phyloP scores from a whole-genome alignment of 2,797 vertebrate species.

The Emydoidea blandingii region DNA sequence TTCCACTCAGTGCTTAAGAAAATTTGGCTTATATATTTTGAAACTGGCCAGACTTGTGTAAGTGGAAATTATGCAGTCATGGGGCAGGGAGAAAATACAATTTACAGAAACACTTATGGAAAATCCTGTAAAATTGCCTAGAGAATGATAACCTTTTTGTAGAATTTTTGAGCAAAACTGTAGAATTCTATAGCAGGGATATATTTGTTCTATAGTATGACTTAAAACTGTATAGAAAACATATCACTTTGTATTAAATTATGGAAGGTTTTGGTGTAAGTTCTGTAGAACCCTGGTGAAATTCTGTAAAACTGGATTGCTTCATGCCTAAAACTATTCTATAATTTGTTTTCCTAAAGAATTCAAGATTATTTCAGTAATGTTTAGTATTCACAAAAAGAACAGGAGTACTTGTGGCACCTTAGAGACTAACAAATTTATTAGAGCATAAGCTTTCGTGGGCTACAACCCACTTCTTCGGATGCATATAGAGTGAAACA shows the following conservation, averaged over 20 bases:
- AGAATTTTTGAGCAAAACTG: background rate
- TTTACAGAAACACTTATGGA: background rate
- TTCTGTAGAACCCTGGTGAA: slow-evolving; percentile 26
- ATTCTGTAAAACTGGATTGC: slow-evolving; percentile 50
- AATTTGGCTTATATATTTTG: background rate
- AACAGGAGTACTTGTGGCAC: too few species aligned
- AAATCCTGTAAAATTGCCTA: background rate
- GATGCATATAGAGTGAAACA: too few species aligned
- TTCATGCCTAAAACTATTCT: slow-evolving; percentile 43
- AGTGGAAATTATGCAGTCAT: background rate
- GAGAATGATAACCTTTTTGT: background rate
- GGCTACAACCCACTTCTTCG: too few species aligned
- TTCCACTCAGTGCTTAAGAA: background rate
- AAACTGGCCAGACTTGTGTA: background rate
- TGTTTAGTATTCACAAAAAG: background rate
- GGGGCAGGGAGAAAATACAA: background rate
- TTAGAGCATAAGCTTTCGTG: too few species aligned
- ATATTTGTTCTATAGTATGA: background rate
- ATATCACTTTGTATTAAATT: slow-evolving; percentile 41
- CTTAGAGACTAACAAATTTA: too few species aligned
- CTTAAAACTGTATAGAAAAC: background rate
- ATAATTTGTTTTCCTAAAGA: background rate
- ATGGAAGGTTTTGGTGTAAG: slow-evolving; percentile 45
- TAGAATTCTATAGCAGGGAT: slow-evolving; percentile 15
- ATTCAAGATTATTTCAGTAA: slow-evolving; percentile 12